These are phyloP conservation scores for Microcebus griseorufus DNA, from an alignment of 2,113 vertebrate species.

Conservation along the genomic window DNA sequence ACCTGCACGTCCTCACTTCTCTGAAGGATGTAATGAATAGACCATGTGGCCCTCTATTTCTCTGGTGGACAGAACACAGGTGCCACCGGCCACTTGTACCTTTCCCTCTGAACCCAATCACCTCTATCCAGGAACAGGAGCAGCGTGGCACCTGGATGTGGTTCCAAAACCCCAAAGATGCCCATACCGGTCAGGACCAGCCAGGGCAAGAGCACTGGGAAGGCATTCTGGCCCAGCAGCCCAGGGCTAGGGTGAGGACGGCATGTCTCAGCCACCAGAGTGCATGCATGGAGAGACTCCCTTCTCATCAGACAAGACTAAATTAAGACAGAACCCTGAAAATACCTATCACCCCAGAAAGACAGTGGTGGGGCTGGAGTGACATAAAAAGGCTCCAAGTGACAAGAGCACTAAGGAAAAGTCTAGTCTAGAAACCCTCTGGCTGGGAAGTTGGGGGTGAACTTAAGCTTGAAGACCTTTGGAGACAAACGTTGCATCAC, in stretches of 20 bases:
- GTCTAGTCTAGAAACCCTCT: background rate
- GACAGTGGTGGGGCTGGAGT: background rate
- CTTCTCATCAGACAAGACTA: background rate
- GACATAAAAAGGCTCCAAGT: background rate
- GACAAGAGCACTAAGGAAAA: background rate
- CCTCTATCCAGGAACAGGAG: background rate
- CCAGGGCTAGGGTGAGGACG: no score
- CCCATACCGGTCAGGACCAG: background rate
- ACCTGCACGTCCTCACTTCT: background rate
- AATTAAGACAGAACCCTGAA: background rate
- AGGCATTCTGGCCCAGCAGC: background rate
- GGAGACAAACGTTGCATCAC: background rate
- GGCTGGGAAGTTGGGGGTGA: background rate
- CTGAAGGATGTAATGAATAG: background rate
- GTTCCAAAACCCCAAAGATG: background rate
- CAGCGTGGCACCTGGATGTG: background rate
- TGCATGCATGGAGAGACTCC: background rate
- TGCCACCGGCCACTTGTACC: background rate
- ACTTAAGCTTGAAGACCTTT: background rate
- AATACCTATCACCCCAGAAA: background rate
- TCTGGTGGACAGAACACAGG: background rate
- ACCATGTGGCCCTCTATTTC: background rate
- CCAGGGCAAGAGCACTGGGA: background rate
- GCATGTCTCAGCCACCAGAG: background rate
- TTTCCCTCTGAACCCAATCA: background rate